Conservation (phyloP, 1,140 invertebrate genomes). For the Pemphigus obesinymphae region DNA sequence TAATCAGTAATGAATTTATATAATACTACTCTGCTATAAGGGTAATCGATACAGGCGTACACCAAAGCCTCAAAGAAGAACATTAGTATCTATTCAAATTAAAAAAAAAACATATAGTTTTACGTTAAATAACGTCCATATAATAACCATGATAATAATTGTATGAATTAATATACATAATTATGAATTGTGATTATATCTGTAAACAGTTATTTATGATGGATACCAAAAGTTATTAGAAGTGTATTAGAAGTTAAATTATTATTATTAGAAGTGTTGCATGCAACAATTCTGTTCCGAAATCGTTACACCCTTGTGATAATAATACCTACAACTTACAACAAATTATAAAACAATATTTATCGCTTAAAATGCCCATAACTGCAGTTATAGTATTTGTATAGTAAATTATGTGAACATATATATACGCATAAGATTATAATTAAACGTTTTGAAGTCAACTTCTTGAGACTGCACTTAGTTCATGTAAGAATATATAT, state of each 20-base stretch:
- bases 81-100: too few species aligned
- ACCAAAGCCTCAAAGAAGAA: too few species aligned
- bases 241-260: too few species aligned
- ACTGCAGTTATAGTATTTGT: neutral
- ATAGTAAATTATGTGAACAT: neutral
- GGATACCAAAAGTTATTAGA: too few species aligned
- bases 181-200: neutral
- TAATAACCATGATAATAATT: neutral
- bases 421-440: neutral
- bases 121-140: too few species aligned
- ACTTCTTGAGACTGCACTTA: constrained; percentile 32
- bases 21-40: too few species aligned
- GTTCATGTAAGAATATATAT: neutral
- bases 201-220: neutral
- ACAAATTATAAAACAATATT: neutral
- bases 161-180: neutral
- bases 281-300: neutral
- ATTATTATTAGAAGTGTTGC: neutral
- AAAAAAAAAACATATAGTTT: too few species aligned
- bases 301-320: neutral
- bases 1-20: too few species aligned
- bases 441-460: constrained; percentile 22
- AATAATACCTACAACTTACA: too few species aligned
- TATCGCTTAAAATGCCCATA: neutral
- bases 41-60: too few species aligned